Base-by-base conservation (phyloP, 1,140 invertebrate genomes). In the Pararge aegeria region DNA sequence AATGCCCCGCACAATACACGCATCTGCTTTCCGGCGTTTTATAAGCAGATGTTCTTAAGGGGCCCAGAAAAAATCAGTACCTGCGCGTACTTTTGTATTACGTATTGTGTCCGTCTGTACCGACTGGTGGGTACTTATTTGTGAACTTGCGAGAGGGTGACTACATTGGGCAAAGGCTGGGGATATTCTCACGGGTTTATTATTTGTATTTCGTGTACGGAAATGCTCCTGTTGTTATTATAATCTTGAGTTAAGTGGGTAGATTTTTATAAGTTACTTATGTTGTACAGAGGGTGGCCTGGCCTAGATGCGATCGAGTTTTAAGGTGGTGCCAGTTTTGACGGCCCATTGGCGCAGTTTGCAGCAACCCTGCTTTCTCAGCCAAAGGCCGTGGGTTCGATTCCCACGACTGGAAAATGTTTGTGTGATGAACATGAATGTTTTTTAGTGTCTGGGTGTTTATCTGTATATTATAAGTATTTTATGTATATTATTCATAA, bases 21-120 rank as follows among this genome's bases (percentile, higher is more conserved):
- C 80, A 83, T 81, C 80, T 83, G 80, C 80, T 80, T 75, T 82
- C 73, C 72, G 69, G 72, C 57, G 67, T 69, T 72, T 74, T 73
- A 69, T 73, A 68, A 71, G 77, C 80, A 83, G 80, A 80, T 83
- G 80, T 68, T 71, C 63, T 68, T 52, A 73, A 70, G 68, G 64
- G 73, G 61, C 63, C 64, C 49, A 62, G 69, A 78, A 83, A 83
- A 83, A 83, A 81, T 80, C 69, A 66, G 72, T 83, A 83, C 80
- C 80, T 83, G 78, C 73, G 78, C 73, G 56, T 70, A 70, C 66
- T 71, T 71, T 63, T 63, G 61, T 61, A 55, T 52, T 62, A 56
- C 54, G 60, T 44, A 70, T 78, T 75, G 73, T 68, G 70, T 71
- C 55, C 67, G 65, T 58, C 57, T 63, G 66, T 74, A 40, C 65